Evolutionary conservation across 2,797 vertebrate genomes (phyloP).

Genomic region (Euphonia xanthogaster): DNA sequence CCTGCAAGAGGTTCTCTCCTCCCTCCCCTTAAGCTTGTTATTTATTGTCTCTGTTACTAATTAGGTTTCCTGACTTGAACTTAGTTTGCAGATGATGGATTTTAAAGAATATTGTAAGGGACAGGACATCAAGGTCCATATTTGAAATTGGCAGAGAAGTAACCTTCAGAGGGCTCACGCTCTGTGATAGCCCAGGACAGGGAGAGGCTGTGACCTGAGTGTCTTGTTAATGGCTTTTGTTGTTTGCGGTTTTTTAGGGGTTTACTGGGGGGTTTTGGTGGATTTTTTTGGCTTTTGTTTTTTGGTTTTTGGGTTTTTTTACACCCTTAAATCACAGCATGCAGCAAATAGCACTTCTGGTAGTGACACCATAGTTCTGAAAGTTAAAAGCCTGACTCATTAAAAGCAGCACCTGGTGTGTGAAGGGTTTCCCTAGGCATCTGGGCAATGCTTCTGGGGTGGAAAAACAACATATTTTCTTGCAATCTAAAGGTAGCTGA

Average conservation of each 20-base stretch:
- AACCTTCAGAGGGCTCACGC: slow-evolving; percentile 10
- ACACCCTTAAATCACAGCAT: background rate
- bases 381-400: background rate
- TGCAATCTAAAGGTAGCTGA: background rate
- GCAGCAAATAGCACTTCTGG: background rate
- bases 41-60: slow-evolving; percentile 73
- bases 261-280: fast-evolving
- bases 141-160: slow-evolving; percentile 39
- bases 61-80: slow-evolving; percentile 73
- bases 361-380: background rate
- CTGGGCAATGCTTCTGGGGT: background rate
- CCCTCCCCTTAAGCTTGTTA: slow-evolving; percentile 69
- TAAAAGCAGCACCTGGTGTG: background rate
- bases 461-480: background rate
- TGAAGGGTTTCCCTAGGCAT: background rate
- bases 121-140: slow-evolving; percentile 76
- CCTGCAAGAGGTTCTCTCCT: slow-evolving; percentile 61
- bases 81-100: slow-evolving; percentile 81
- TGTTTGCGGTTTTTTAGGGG: background rate
- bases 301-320: background rate
- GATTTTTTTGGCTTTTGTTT: fast-evolving
- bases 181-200: background rate
- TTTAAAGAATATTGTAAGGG: slow-evolving; percentile 77
- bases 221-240: background rate
- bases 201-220: background rate